phyloP scores from a whole-genome alignment of 2,113 vertebrate species.

The Ascaphus truei region DNA sequence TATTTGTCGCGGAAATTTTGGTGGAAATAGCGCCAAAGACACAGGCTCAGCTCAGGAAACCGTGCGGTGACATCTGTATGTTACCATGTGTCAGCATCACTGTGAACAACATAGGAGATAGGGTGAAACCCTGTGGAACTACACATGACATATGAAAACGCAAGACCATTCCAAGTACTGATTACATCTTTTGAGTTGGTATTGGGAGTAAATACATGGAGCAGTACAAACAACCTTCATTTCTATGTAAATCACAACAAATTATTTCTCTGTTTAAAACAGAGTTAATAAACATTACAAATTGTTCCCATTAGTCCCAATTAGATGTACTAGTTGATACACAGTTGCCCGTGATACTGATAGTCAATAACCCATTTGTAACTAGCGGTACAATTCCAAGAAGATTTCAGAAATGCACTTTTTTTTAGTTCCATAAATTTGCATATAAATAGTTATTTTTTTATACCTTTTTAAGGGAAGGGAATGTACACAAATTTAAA shows the following conservation, averaged over 20 bases:
- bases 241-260: constrained; percentile 1
- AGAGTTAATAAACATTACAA: constrained; percentile 9
- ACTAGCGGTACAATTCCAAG: too few relatives aligned
- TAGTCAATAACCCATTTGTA: not conserved
- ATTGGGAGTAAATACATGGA: not conserved
- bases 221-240: constrained; percentile 5
- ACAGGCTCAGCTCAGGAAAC: too few relatives aligned
- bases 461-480: too few relatives aligned
- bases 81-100: too few relatives aligned
- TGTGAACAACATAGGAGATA: too few relatives aligned
- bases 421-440: too few relatives aligned
- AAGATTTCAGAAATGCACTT: too few relatives aligned
- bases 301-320: constrained; percentile 26
- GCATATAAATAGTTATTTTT: too few relatives aligned
- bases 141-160: not conserved
- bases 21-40: too few relatives aligned
- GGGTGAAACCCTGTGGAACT: not conserved
- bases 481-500: too few relatives aligned
- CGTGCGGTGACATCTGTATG: too few relatives aligned
- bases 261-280: not conserved
- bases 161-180: constrained; percentile 11
- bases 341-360: constrained; percentile 5
- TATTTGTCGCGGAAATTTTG: too few relatives aligned
- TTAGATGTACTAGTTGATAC: constrained; percentile 15
- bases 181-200: not conserved